These are phyloP conservation scores for Drosophila burlai DNA, from an alignment of 1,140 invertebrate species.

Conservation along the genomic window DNA sequence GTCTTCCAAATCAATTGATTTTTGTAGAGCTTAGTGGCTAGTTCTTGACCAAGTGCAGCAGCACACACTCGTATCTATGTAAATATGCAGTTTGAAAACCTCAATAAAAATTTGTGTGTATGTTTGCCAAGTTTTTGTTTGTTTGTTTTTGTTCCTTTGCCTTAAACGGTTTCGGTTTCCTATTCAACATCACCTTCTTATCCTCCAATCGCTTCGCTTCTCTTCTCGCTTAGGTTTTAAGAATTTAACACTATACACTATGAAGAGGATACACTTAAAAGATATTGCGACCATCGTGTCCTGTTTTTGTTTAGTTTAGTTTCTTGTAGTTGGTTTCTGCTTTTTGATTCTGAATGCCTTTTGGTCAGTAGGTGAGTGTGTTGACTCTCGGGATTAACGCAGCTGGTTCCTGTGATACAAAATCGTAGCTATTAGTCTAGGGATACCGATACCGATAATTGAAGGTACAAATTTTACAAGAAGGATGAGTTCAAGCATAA, in stretches of 20 bases:
- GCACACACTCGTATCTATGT: conserved; percentile 20
- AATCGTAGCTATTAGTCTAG: not conserved
- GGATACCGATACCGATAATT: not conserved
- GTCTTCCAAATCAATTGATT: conserved; percentile 64
- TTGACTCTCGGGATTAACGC: conserved; percentile 57
- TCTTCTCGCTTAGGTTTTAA: conserved; percentile 53
- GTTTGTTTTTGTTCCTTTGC: conserved; percentile 61
- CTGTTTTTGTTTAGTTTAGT: conserved; percentile 65
- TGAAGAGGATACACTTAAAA: conserved; percentile 79
- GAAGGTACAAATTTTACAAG: not conserved
- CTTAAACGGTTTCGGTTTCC: conserved; percentile 58
- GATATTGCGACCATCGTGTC: conserved; percentile 81
- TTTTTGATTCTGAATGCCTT: conserved; percentile 68
- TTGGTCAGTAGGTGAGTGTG: conserved; percentile 53
- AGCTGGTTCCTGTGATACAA: conserved; percentile 69
- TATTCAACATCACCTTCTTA: conserved; percentile 56
- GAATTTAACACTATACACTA: conserved; percentile 81
- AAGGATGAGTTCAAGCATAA: conserved; percentile 16
- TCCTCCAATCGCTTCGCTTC: conserved; percentile 4
- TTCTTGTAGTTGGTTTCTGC: conserved; percentile 60
- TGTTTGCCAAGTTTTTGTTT: conserved; percentile 58
- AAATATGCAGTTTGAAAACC: conserved; percentile 62
- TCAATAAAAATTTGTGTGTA: conserved; percentile 69
- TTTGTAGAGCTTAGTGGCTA: conserved; percentile 54
- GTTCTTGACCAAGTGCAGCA: conserved; percentile 47